Evolutionary conservation across 2,888 invertebrate species (phyloP).

Genomic region (Craniophora ligustri): DNA sequence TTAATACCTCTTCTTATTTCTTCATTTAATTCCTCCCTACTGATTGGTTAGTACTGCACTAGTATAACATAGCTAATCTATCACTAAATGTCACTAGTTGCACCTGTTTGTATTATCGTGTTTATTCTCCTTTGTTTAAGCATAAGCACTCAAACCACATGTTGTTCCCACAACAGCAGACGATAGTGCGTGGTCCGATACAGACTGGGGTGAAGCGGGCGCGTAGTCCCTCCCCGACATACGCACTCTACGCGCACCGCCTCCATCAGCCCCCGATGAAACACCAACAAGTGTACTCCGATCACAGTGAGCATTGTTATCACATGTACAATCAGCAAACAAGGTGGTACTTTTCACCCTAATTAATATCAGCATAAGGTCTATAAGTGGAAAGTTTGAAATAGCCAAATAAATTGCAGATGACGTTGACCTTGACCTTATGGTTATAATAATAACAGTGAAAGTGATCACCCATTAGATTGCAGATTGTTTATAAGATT

Average conservation of each 20-base stretch:
- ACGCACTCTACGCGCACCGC: slow-evolving; percentile 79
- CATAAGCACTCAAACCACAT: slow-evolving; percentile 73
- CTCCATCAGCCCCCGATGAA: slow-evolving; percentile 82
- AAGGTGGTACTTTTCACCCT: not conserved
- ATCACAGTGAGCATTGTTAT: slow-evolving; percentile 86
- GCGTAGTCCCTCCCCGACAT: slow-evolving; percentile 89
- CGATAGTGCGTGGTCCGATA: slow-evolving; percentile 80
- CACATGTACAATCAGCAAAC: not conserved
- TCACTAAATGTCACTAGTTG: slow-evolving; percentile 32
- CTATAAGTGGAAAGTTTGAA: too few relatives aligned
- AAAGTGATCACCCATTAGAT: not conserved
- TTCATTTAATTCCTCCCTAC: not conserved
- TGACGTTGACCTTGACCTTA: too few relatives aligned
- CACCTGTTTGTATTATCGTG: slow-evolving; percentile 52
- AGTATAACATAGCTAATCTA: slow-evolving; percentile 7
- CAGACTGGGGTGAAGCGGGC: slow-evolving; percentile 84
- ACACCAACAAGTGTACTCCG: slow-evolving; percentile 87
- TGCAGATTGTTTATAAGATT: not conserved
- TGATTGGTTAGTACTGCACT: not conserved
- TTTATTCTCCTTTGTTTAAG: slow-evolving; percentile 58
- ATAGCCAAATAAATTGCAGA: too few relatives aligned
- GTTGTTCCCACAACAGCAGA: slow-evolving; percentile 75
- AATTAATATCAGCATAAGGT: too few relatives aligned
- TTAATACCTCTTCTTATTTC: too few relatives aligned
- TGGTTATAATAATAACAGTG: not conserved